phyloP scores from a whole-genome alignment of 35 echinoderm and acorn worm species.

The Heliocidaris tuberculata region DNA sequence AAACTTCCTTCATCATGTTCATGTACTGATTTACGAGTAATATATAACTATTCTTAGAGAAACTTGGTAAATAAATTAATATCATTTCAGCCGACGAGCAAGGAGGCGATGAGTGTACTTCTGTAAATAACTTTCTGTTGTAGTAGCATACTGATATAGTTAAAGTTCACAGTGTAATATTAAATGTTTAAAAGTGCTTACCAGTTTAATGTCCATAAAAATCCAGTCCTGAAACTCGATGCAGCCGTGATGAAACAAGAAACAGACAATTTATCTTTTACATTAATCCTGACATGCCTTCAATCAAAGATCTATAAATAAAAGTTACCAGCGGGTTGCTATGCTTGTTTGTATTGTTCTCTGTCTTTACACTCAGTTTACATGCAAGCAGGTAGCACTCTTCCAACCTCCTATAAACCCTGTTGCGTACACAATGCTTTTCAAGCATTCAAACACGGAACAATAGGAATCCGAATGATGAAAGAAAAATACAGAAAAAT shows the following conservation, averaged over 20 bases:
- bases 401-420: background rate
- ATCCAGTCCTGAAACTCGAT: background rate
- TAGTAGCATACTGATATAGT: no score
- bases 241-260: background rate
- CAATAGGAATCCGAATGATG: background rate
- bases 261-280: background rate
- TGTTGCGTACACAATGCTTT: background rate
- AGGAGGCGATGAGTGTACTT: background rate
- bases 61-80: no score
- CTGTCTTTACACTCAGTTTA: background rate
- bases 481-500: background rate
- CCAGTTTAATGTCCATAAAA: background rate
- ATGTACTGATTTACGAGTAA: no score
- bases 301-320: background rate
- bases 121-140: background rate
- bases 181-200: background rate
- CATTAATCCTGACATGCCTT: background rate
- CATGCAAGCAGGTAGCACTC: background rate
- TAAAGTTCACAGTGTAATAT: no score
- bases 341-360: background rate
- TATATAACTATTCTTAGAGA: no score
- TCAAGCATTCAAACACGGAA: background rate
- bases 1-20: no score
- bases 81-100: background rate
- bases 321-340: background rate